Evolutionary conservation across 2,797 vertebrate species (phyloP).

Genomic region (Pangasius macronema): DNA sequence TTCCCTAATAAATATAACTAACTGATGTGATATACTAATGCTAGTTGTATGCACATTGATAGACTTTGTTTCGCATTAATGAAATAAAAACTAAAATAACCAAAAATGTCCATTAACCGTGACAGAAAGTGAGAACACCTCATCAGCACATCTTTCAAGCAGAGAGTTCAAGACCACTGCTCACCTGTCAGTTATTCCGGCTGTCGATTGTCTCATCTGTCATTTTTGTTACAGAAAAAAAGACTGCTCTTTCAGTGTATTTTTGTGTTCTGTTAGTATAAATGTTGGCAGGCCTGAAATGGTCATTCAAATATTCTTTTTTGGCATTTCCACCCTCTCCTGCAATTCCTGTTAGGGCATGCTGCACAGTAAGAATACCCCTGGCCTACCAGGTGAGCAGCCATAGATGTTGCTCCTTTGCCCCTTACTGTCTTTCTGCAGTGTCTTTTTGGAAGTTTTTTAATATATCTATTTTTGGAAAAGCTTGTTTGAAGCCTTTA

Average conservation of each 20-base stretch:
- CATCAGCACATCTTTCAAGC: neutral
- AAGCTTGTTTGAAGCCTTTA: neutral
- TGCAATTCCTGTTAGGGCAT: neutral
- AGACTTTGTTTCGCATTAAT: slow-evolving; percentile 6
- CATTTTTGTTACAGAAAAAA: neutral
- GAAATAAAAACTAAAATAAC: neutral
- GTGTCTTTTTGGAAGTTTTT: neutral
- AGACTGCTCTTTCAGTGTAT: neutral
- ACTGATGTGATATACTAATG: neutral
- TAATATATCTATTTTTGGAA: neutral
- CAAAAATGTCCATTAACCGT: neutral
- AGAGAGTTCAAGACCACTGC: neutral
- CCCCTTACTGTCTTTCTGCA: neutral
- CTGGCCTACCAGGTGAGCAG: neutral
- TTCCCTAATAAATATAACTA: neutral
- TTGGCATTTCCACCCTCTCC: neutral
- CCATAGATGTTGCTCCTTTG: neutral
- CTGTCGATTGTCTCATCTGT: neutral
- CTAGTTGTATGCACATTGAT: neutral
- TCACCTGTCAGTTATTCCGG: neutral
- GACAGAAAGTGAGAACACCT: neutral
- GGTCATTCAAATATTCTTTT: neutral
- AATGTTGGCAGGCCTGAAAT: neutral
- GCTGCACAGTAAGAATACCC: neutral
- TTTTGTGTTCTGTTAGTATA: neutral